Percentiles rank a stretch among this genome's conserved stretches.
phyloP scores from a whole-genome alignment of 2,797 vertebrate genomes.

The Nasua narica region DNA sequence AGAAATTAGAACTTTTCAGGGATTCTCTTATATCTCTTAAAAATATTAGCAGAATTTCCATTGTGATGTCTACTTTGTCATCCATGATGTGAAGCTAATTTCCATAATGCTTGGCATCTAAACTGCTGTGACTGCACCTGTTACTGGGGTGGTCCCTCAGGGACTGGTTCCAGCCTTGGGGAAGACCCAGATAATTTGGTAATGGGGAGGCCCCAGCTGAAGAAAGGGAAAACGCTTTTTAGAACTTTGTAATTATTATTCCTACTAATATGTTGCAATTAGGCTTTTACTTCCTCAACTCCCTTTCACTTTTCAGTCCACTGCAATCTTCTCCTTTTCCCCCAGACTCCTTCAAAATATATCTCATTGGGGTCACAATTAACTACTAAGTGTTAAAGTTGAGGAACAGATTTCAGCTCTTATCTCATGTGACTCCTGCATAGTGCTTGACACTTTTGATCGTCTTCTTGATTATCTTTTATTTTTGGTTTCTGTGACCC shows the following conservation, averaged over 20 bases:
- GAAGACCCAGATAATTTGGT: conserved; percentile 30
- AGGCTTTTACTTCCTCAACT: background rate
- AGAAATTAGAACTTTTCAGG: background rate
- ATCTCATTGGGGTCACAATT: background rate
- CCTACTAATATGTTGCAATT: background rate
- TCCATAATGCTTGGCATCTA: background rate
- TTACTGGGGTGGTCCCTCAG: background rate
- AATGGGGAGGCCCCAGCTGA: background rate
- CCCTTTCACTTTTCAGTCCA: background rate
- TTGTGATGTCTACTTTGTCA: background rate
- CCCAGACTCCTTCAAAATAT: background rate
- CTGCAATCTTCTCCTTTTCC: background rate
- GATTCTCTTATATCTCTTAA: background rate
- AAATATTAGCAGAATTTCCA: background rate
- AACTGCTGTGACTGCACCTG: conserved; percentile 45
- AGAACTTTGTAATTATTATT: conserved; percentile 16
- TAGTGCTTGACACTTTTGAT: background rate
- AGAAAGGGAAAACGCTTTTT: background rate
- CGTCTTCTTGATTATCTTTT: background rate
- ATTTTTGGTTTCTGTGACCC: background rate
- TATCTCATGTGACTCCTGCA: background rate
- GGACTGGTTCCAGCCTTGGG: background rate
- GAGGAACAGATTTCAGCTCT: background rate
- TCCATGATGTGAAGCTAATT: conserved; percentile 8
- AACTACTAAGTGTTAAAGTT: background rate